Evolutionary conservation across 2,113 vertebrate genomes (phyloP).

Genomic region (Miniopterus natalensis): DNA sequence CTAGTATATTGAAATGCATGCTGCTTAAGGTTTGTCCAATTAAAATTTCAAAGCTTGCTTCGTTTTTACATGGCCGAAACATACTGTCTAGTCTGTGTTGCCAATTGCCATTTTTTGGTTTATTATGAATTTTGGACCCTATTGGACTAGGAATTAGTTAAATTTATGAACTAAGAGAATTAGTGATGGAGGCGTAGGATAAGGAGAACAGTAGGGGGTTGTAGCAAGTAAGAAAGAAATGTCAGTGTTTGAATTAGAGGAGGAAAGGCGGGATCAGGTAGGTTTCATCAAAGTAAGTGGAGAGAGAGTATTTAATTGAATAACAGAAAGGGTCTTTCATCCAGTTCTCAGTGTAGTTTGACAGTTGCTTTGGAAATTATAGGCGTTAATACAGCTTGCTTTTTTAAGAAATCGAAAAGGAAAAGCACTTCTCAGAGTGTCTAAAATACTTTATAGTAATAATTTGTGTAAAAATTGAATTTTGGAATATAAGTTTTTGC

Average conservation of each 20-base stretch:
- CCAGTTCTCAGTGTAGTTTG: not conserved
- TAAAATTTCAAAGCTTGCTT: conserved; percentile 62
- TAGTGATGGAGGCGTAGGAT: not conserved
- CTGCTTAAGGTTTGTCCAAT: conserved; percentile 54
- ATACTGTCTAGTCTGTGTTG: not conserved
- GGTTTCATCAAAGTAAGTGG: not conserved
- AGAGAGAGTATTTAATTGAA: conserved; percentile 6
- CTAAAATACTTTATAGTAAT: conserved; percentile 63
- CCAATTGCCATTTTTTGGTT: not conserved
- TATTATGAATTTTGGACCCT: conserved; percentile 41
- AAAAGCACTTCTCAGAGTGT: conserved; percentile 62
- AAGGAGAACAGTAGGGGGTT: not conserved
- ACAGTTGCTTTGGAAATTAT: conserved; percentile 42
- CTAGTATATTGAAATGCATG: conserved; percentile 63
- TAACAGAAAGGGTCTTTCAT: not conserved
- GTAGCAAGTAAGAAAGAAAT: not conserved
- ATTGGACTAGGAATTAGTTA: conserved; percentile 53
- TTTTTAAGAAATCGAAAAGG: conserved; percentile 21
- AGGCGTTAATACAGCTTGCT: conserved; percentile 57
- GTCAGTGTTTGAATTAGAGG: not conserved
- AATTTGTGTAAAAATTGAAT: conserved; percentile 68
- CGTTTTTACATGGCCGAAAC: conserved; percentile 3
- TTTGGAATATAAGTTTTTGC: conserved; percentile 34
- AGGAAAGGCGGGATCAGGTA: not conserved
- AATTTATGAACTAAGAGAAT: conserved; percentile 42